These are phyloP conservation scores for Lonchura striata DNA, from an alignment of 2,113 vertebrate species.

Conservation along the genomic window DNA sequence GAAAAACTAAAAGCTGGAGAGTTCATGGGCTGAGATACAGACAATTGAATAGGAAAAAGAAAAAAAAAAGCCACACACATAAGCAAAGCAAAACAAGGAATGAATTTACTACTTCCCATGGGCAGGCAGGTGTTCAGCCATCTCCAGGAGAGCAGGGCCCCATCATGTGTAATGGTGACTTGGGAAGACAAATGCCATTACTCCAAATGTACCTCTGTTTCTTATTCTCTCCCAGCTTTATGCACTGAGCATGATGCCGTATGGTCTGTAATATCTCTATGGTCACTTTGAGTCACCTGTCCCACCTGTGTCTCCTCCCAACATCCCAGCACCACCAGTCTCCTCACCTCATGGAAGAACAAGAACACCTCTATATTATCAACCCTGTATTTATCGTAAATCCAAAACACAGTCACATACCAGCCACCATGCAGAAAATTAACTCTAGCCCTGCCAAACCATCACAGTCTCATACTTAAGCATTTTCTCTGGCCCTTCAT, in stretches of 20 bases:
- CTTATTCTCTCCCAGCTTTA: background rate
- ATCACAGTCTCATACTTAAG: background rate
- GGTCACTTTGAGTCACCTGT: too few relatives aligned
- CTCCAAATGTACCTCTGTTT: background rate
- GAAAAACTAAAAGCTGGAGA: background rate
- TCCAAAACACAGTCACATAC: background rate
- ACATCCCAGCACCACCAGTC: background rate
- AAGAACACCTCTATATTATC: accelerated
- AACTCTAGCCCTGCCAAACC: background rate
- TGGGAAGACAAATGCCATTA: background rate
- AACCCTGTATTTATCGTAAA: background rate
- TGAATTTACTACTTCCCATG: background rate
- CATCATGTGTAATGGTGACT: accelerated
- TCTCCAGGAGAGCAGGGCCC: background rate
- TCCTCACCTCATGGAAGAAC: accelerated
- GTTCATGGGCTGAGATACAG: too few relatives aligned
- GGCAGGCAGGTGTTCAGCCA: background rate
- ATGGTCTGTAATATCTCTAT: background rate
- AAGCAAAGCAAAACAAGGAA: background rate
- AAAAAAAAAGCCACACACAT: background rate
- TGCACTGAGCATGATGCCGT: too few relatives aligned
- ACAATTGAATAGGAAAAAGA: background rate
- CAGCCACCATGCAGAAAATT: background rate
- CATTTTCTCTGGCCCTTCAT: background rate
- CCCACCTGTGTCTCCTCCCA: background rate